These are phyloP conservation scores for Plecturocebus donacophilus DNA, from an alignment of 2,113 vertebrate genomes.

Conservation along the genomic window DNA sequence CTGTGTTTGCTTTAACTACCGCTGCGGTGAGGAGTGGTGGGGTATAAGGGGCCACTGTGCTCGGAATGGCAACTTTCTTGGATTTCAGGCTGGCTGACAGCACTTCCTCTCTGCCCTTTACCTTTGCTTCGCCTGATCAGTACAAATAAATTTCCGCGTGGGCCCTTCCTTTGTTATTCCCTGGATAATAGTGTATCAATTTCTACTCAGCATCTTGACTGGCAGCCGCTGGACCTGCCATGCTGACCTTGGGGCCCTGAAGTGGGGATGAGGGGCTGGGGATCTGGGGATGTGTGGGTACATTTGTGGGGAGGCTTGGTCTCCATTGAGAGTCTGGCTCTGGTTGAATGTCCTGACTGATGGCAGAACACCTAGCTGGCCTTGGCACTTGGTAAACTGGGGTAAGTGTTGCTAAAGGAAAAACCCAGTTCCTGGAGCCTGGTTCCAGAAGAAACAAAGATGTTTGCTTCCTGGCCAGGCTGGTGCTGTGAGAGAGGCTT, in stretches of 20 bases:
- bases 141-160: constrained; percentile 82
- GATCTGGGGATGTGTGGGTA: not conserved
- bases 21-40: constrained; percentile 84
- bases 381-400: not conserved
- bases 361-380: constrained; percentile 45
- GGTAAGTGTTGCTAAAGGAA: constrained; percentile 36
- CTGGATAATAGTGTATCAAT: not conserved
- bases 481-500: not conserved
- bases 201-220: not conserved
- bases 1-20: constrained; percentile 89
- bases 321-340: not conserved
- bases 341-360: not conserved
- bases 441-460: constrained; percentile 71
- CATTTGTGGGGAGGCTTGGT: not conserved
- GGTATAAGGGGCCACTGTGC: constrained; percentile 86
- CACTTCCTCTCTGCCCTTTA: constrained; percentile 84
- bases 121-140: constrained; percentile 80
- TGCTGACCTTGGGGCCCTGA: constrained; percentile 34
- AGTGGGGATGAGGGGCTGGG: not conserved
- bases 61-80: constrained; percentile 83
- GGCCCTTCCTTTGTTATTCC: constrained; percentile 76
- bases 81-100: constrained; percentile 85
- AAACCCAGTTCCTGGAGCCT: constrained; percentile 47
- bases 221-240: constrained; percentile 65
- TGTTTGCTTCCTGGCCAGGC: constrained; percentile 53